These are phyloP conservation scores for Rattus rattus DNA, from an alignment of 2,113 vertebrate genomes.

Conservation along the genomic window DNA sequence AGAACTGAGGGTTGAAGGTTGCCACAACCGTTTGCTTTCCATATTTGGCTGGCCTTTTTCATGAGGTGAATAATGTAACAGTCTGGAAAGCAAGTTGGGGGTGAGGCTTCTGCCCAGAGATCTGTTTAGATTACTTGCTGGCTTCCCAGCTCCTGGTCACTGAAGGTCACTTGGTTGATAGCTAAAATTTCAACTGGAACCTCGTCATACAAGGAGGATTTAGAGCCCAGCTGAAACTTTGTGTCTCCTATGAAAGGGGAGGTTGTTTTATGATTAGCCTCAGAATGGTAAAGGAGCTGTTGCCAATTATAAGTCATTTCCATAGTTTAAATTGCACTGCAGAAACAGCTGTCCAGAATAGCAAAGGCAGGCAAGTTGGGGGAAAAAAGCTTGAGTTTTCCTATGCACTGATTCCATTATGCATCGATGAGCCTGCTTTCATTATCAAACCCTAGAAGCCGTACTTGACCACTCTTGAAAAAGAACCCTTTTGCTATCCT, in stretches of 20 bases:
- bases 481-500: constrained; percentile 75
- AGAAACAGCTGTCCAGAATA: constrained; percentile 85
- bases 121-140: constrained; percentile 86
- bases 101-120: constrained; percentile 79
- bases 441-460: constrained; percentile 81
- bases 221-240: constrained; percentile 83
- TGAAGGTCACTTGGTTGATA: constrained; percentile 86
- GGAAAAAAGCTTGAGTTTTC: constrained; percentile 64
- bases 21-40: constrained; percentile 80
- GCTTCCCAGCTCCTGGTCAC: constrained; percentile 81
- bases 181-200: constrained; percentile 86
- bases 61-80: constrained; percentile 77
- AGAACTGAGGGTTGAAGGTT: constrained; percentile 81
- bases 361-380: constrained; percentile 74
- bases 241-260: constrained; percentile 83
- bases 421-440: constrained; percentile 80
- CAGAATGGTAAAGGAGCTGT: constrained; percentile 86
- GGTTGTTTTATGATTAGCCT: constrained; percentile 86
- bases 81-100: constrained; percentile 78
- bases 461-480: constrained; percentile 81
- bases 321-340: constrained; percentile 83
- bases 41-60: constrained; percentile 78
- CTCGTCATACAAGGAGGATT: constrained; percentile 86
- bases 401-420: constrained; percentile 81
- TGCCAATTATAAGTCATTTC: constrained; percentile 84